phyloP scores from a whole-genome alignment of 2,888 invertebrate genomes.

The Drosophila paramelanica region DNA sequence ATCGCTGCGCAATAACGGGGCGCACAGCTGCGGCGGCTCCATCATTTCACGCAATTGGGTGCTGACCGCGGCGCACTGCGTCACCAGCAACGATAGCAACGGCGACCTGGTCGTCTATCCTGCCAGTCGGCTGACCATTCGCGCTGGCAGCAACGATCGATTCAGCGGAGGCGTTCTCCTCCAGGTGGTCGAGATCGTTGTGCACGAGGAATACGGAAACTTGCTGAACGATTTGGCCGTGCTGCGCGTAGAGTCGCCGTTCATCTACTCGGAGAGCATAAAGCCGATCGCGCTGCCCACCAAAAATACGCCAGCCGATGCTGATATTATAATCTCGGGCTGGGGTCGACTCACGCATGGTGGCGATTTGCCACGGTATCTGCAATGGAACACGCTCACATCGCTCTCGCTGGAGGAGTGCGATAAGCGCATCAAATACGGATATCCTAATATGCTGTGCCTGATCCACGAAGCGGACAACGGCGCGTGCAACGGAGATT shows the following conservation, averaged over 20 bases:
- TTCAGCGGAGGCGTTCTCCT: conserved; percentile 72
- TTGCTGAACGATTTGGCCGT: conserved; percentile 78
- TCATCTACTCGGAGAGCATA: conserved; percentile 67
- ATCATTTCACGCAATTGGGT: conserved; percentile 57
- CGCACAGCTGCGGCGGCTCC: conserved; percentile 65
- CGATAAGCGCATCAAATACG: conserved; percentile 48
- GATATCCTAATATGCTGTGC: conserved; percentile 69
- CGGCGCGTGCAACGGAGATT: conserved; percentile 81
- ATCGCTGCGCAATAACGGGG: conserved; percentile 51
- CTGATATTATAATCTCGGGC: conserved; percentile 73
- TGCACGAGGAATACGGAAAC: conserved; percentile 70
- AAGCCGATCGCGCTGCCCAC: conserved; percentile 74
- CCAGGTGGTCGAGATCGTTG: conserved; percentile 63
- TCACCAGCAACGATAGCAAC: conserved; percentile 11
- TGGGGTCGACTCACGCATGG: conserved; percentile 69
- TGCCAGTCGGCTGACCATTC: conserved; percentile 39
- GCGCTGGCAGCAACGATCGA: conserved; percentile 75
- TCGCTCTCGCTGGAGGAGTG: conserved; percentile 40
- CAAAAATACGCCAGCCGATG: conserved; percentile 55
- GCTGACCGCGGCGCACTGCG: conserved; percentile 69
- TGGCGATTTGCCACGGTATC: conserved; percentile 67
- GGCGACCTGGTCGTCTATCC: background rate
- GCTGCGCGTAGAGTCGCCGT: conserved; percentile 58
- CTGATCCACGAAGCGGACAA: conserved; percentile 64
- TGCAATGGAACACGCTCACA: conserved; percentile 74